A percentile compares a stretch with the other conserved stretches of the same genome.
Conservation (phyloP, 2,888 invertebrate species). For the Crossocerus cetratus region DNA sequence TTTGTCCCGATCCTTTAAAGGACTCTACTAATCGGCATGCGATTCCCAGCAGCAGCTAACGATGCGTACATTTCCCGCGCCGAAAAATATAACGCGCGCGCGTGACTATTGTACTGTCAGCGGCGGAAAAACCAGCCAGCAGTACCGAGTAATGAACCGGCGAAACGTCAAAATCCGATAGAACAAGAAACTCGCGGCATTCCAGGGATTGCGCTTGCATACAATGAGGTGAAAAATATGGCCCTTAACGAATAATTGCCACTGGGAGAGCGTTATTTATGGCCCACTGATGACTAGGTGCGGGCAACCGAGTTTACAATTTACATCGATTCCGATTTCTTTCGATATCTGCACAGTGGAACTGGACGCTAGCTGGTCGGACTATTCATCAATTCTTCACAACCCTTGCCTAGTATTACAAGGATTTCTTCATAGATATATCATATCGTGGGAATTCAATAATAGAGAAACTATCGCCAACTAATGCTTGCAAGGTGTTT, state of each 20-base stretch:
- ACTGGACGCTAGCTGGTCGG: too few species aligned
- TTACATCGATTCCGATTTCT: too few species aligned
- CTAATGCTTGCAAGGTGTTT: too few species aligned
- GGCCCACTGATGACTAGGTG: constrained; percentile 8
- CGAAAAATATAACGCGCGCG: constrained; percentile 28
- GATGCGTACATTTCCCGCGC: constrained; percentile 5
- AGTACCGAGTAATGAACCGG: constrained; percentile 32
- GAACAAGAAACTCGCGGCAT: constrained; percentile 29
- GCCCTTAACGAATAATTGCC: constrained; percentile 34
- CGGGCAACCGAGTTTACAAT: background rate
- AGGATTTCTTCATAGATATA: too few species aligned
- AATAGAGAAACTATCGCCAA: too few species aligned
- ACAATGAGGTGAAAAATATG: constrained; percentile 32
- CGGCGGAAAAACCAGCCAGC: constrained; percentile 26
- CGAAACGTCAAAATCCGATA: constrained; percentile 35
- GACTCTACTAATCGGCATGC: background rate
- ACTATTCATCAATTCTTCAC: too few species aligned
- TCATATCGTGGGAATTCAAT: too few species aligned
- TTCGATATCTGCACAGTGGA: too few species aligned
- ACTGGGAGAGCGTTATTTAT: constrained; percentile 27
- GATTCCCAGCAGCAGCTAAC: background rate
- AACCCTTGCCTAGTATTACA: too few species aligned
- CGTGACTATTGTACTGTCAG: constrained; percentile 48
- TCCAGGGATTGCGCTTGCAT: constrained; percentile 2
- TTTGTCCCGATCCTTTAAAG: background rate